These are phyloP conservation scores for Calyptommatus sinebrachiatus DNA, from an alignment of 2,113 vertebrate genomes.

Conservation along the genomic window DNA sequence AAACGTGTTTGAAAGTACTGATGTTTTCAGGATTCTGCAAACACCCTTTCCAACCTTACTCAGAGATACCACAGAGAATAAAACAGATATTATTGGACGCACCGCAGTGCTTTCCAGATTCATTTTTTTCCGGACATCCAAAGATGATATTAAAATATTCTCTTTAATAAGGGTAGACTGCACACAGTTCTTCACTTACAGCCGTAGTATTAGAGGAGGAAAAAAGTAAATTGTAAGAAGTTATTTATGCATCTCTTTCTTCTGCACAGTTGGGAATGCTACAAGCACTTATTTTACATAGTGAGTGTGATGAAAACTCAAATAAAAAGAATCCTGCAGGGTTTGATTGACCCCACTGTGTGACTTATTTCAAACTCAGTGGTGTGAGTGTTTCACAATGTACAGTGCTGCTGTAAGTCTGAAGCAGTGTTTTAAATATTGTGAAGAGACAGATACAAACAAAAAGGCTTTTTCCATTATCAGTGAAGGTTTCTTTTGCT, in stretches of 20 bases:
- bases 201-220: not conserved
- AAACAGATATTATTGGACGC: too few species aligned
- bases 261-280: constrained; percentile 22
- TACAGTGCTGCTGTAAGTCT: constrained; percentile 6
- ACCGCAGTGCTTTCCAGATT: too few species aligned
- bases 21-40: not conserved
- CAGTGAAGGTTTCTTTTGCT: constrained; percentile 17
- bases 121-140: not conserved
- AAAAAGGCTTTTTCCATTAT: constrained; percentile 4
- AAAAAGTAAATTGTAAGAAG: constrained; percentile 14
- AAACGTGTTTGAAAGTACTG: not conserved
- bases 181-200: not conserved
- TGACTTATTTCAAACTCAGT: constrained; percentile 23
- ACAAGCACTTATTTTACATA: constrained; percentile 11
- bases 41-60: not conserved
- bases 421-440: constrained; percentile 25
- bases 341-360: not conserved
- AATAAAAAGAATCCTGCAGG: constrained; percentile 33
- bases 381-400: constrained; percentile 31
- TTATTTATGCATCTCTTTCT: not conserved
- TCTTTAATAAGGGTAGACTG: fast-evolving
- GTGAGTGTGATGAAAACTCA: not conserved
- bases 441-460: constrained; percentile 30
- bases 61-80: not conserved
- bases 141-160: not conserved